Base-by-base conservation (phyloP, 2,797 vertebrate genomes). In the Dendrocincla tyrannina region DNA sequence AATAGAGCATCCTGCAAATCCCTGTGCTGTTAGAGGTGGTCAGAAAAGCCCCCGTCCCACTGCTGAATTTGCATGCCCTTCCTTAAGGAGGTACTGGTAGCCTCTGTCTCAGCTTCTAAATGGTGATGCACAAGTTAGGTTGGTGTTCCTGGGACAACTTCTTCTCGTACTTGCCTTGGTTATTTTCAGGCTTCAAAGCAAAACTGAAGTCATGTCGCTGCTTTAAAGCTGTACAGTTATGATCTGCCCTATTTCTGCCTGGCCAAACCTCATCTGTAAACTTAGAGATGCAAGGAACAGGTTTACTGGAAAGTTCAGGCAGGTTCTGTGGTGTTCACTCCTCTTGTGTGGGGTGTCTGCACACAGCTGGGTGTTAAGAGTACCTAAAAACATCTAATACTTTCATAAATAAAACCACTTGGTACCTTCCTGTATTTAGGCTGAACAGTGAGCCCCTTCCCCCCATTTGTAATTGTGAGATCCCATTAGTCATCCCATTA, bases 111-210 rank as follows among this genome's bases (percentile, higher is more conserved):
- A 5, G 37, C 41, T 52, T 33, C 16, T 18, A 22, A 24, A 32
- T 64, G 37, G 44, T 41, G 32, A 52, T 70, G 37, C 2, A 2
- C 27, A 37, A 11, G 62, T 73, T 42, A 53, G n/a, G 32, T 50
- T 53, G 14, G 23, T 66, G 5, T 35, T 62, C 39, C 44, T 32
- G 56, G 55, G 74, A 25, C 10, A 39, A 19, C 46, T 85, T 32
- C 67, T 74, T 74, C 46, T 85, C 0, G 0, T 46, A 11, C 32
- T 63, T 67, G 24, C 41, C 63, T 60, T 49, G 37, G 55, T 78
- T 89, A n/a, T 66, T 91, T 75, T 88, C 56, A 55, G 62, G 42
- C 66, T 93, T 93, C 77, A 93, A 74, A 96, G 64, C 52, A 68
- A 49, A 95, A 66, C 72, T 76, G 37, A 17, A 60, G 37, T 68